These are phyloP conservation scores for Nematostella vectensis DNA, from an alignment of 92 coral and sea anemone genomes.

Conservation along the genomic window DNA sequence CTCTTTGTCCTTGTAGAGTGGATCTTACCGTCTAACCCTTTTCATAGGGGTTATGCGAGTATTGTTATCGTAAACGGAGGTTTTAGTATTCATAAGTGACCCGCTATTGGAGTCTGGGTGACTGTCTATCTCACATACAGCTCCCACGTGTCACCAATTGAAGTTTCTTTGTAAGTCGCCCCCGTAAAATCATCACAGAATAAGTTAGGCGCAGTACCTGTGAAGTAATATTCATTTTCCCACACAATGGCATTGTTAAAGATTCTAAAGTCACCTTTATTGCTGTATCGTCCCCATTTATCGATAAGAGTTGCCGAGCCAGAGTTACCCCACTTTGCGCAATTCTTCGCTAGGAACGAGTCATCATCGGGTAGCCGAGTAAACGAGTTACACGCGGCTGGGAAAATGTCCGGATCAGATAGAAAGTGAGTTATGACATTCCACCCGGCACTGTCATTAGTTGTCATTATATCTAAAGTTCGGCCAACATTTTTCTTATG, in stretches of 20 bases:
- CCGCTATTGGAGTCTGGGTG: no score
- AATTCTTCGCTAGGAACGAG: conserved; percentile 35
- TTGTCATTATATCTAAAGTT: conserved; percentile 47
- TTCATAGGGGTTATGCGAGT: no score
- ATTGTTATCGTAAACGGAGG: no score
- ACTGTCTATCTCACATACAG: conserved; percentile 28
- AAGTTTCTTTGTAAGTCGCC: background rate
- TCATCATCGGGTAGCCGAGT: conserved; percentile 43
- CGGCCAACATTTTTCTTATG: conserved; percentile 46
- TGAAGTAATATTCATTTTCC: conserved; percentile 8
- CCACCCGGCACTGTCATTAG: conserved; percentile 35
- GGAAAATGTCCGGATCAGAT: conserved; percentile 2
- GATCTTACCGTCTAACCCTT: no score
- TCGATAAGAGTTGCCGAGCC: conserved; percentile 5
- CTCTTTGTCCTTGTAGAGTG: no score
- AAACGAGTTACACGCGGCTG: conserved; percentile 44
- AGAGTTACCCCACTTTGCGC: conserved; percentile 37
- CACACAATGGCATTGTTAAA: conserved; percentile 16
- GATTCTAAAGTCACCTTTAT: conserved; percentile 19
- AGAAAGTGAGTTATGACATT: conserved; percentile 33
- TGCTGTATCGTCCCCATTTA: conserved; percentile 19
- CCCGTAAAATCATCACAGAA: conserved; percentile 32
- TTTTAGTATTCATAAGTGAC: no score
- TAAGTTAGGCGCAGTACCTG: background rate
- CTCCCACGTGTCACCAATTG: conserved; percentile 34